Base-by-base conservation (phyloP, 1,140 invertebrate species). In the Drosophila mauritiana region DNA sequence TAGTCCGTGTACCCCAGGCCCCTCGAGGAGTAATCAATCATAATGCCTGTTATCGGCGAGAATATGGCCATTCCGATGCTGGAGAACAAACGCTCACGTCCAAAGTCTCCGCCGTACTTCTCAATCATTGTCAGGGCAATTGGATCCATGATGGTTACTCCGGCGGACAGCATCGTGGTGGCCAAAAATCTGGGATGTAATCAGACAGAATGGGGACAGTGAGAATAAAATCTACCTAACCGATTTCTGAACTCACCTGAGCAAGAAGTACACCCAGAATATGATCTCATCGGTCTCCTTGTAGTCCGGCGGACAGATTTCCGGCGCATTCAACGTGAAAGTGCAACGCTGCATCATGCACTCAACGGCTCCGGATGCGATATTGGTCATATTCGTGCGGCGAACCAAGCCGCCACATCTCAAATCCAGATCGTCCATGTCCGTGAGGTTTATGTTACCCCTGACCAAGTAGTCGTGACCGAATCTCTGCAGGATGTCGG, bases 101-200 rank as follows among this genome's bases (percentile, higher is more conserved):
- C 96, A 91, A 96, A 97, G 89, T 97, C 95, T 1, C 96, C 96
- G 0, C 96, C 95, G 88, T 96, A 95, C 83, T 96, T 95, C 90
- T 96, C 95, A 73, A 97, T 96, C 94, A 97, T 95, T 0, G 95
- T 96, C 11, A 97, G 89, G 3, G 96, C 95, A 49, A 97, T 97
- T 1, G 96, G 96, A 92, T 97, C 96, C 94, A 97, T 95, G 56
- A 97, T 95, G 10, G 96, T 96, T 1, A 97, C 95, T 8, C 95
- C 95, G 22, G 95, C 95, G 1, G 95, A 95, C 62, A 96, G 92
- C 94, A 96, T 96, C 2, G 96, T 95, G 7, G 95, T 96, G 1
- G 95, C 96, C 63, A 96, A 91, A 73, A 97, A 96, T 78, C 96
- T 92, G 12, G 31, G 8, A 31, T 8, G 0, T 8, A 31, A 31